A percentile compares a stretch with the other conserved stretches of the same genome.
These are phyloP conservation scores for Styela clava DNA, from an alignment of 23 tunicate species.

Conservation along the genomic window DNA sequence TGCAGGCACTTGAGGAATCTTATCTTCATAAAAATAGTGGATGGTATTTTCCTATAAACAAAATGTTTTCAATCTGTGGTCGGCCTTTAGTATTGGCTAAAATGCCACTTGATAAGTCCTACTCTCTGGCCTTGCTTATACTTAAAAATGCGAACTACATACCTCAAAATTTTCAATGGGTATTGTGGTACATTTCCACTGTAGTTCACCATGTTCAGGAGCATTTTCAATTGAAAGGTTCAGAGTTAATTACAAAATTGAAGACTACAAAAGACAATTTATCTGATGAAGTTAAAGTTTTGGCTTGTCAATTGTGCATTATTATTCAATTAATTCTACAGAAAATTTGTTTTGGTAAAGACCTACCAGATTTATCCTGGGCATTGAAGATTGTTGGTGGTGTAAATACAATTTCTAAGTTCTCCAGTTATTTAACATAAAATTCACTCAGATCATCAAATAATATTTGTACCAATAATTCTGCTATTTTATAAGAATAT, in stretches of 20 bases:
- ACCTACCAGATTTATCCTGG: slow-evolving; percentile 7
- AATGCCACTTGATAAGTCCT: slow-evolving; percentile 56
- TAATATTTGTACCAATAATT: not conserved
- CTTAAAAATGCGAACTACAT: slow-evolving; percentile 30
- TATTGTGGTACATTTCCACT: slow-evolving; percentile 24
- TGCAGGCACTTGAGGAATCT: slow-evolving; percentile 55
- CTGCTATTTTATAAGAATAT: not conserved
- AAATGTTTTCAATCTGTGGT: slow-evolving; percentile 27
- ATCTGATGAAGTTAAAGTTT: slow-evolving; percentile 13
- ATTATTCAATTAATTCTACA: slow-evolving; percentile 37
- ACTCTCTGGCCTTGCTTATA: slow-evolving; percentile 37
- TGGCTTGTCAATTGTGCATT: slow-evolving; percentile 31
- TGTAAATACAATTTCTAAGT: not conserved
- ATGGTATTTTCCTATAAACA: slow-evolving; percentile 20
- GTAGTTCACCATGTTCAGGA: slow-evolving; percentile 38
- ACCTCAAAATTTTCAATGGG: slow-evolving; percentile 50
- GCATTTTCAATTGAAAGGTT: slow-evolving; percentile 38
- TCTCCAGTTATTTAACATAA: not conserved
- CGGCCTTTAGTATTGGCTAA: slow-evolving; percentile 29
- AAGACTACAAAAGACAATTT: slow-evolving; percentile 5
- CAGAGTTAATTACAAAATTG: slow-evolving; percentile 24
- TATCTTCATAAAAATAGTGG: not conserved
- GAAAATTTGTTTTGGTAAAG: slow-evolving; percentile 1
- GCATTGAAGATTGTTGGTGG: not conserved
- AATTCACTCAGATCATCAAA: not conserved